These are phyloP conservation scores for Cyanoliseus patagonus DNA, from an alignment of 2,113 vertebrate genomes.

Conservation along the genomic window DNA sequence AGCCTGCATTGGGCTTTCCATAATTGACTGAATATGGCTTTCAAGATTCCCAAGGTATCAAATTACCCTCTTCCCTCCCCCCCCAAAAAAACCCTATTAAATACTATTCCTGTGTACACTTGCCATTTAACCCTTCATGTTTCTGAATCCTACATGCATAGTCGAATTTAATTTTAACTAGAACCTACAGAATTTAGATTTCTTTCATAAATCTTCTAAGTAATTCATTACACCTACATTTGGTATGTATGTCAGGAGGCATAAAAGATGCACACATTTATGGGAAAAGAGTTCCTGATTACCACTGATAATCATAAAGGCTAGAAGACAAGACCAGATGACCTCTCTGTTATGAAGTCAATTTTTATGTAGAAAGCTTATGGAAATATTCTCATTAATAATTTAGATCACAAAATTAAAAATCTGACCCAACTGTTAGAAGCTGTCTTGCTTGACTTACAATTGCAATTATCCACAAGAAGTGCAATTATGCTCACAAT, in stretches of 20 bases:
- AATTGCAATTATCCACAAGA: constrained; percentile 57
- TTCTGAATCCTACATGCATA: not conserved
- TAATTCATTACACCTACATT: not conserved
- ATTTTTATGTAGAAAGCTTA: constrained; percentile 55
- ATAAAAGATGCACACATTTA: not conserved
- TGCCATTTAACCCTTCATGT: not conserved
- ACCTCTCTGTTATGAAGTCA: constrained; percentile 25
- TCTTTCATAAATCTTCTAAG: not conserved
- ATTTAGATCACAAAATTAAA: constrained; percentile 71
- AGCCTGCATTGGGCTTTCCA: not conserved
- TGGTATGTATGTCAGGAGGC: not conserved
- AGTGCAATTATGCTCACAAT: constrained; percentile 37
- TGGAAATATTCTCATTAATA: constrained; percentile 64
- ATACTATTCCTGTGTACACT: not conserved
- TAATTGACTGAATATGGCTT: not conserved
- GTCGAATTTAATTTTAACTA: not conserved
- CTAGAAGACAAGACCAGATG: not conserved
- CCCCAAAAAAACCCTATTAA: not conserved
- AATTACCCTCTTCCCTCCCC: not conserved
- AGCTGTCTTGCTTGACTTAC: constrained; percentile 65
- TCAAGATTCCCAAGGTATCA: not conserved
- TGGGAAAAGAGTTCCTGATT: not conserved
- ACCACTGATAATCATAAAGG: not conserved
- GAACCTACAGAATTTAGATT: not conserved
- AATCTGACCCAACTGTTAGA: constrained; percentile 43